Percentiles rank a stretch among this genome's conserved stretches.
phyloP scores from a whole-genome alignment of 2,113 vertebrate genomes.

The Grus americana region DNA sequence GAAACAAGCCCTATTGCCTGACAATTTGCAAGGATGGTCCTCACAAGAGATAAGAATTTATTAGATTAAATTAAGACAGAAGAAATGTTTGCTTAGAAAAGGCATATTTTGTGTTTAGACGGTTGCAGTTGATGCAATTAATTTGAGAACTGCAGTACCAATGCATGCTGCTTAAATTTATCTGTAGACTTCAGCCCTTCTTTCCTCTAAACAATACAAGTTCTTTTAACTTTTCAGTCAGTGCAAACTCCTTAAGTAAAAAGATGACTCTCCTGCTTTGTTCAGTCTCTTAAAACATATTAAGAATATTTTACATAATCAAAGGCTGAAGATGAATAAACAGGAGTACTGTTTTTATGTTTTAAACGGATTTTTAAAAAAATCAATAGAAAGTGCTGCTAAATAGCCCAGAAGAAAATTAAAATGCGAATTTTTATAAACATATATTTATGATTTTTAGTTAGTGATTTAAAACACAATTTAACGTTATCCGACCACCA shows the following conservation, averaged over 20 bases:
- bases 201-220: background rate
- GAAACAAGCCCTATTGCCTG: conserved; percentile 9
- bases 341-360: background rate
- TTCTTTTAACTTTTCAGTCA: background rate
- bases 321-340: background rate
- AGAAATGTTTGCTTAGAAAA: conserved; percentile 32
- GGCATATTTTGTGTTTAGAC: background rate
- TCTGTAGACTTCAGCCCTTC: background rate
- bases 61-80: conserved; percentile 17
- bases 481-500: background rate
- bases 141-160: background rate
- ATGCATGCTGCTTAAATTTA: background rate
- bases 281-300: background rate
- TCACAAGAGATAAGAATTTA: background rate
- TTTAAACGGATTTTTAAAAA: background rate
- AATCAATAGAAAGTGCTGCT: background rate
- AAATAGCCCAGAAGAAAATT: background rate
- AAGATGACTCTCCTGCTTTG: background rate
- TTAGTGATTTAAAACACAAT: background rate
- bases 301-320: background rate
- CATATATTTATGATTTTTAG: background rate
- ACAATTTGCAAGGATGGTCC: background rate
- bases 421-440: background rate
- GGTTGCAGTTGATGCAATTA: background rate
- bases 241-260: background rate